phyloP scores from a whole-genome alignment of 1,140 invertebrate species.

The Nilaparvata lugens region DNA sequence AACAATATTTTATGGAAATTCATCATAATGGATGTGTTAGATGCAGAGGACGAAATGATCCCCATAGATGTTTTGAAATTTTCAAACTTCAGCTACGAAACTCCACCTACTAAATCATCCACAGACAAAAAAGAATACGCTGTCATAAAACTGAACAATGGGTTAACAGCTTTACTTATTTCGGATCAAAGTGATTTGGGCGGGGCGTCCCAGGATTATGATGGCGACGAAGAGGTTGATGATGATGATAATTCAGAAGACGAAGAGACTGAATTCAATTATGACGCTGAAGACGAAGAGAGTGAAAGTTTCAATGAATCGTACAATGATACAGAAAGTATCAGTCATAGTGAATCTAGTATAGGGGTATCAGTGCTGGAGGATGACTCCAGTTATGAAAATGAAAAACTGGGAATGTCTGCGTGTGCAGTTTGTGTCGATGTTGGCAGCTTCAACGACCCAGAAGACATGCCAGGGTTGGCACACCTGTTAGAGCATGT shows the following conservation, averaged over 20 bases:
- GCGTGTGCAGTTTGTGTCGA: conserved; percentile 59
- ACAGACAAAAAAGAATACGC: conserved; percentile 21
- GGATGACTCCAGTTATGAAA: too few relatives aligned
- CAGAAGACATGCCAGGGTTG: conserved; percentile 68
- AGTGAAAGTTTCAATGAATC: conserved; percentile 47
- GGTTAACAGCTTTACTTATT: conserved; percentile 19
- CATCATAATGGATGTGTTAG: too few relatives aligned
- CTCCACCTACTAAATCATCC: conserved; percentile 10
- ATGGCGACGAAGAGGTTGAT: neutral
- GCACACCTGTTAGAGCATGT: conserved; percentile 95
- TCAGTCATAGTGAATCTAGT: conserved; percentile 21
- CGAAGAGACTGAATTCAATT: neutral
- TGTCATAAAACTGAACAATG: conserved; percentile 19
- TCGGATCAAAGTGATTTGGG: conserved; percentile 5
- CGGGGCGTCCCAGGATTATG: neutral
- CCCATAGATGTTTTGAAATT: too few relatives aligned
- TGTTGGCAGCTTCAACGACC: conserved; percentile 47
- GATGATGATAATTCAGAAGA: neutral
- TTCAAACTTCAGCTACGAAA: too few relatives aligned
- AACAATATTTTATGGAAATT: too few relatives aligned
- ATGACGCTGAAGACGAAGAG: neutral
- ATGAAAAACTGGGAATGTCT: conserved; percentile 40
- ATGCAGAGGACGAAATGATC: too few relatives aligned
- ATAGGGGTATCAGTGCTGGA: too few relatives aligned
- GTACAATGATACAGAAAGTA: conserved; percentile 51